These are phyloP conservation scores for Latrodectus geometricus DNA, from an alignment of 1,140 invertebrate species.

Conservation along the genomic window DNA sequence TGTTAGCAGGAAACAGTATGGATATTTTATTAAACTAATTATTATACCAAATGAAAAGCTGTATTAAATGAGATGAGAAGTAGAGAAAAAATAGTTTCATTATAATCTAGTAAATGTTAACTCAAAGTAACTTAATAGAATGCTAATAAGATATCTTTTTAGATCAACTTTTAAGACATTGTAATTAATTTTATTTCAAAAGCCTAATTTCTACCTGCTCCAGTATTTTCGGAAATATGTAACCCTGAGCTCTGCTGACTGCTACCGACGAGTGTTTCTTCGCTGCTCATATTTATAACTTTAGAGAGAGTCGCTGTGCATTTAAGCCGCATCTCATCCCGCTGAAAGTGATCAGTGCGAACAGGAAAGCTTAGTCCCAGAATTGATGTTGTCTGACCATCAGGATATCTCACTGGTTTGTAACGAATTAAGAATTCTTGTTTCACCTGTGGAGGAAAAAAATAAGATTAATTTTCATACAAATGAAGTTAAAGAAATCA, in stretches of 20 bases:
- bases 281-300: conserved; percentile 84
- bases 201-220: conserved; percentile 27
- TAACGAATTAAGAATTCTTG: conserved; percentile 52
- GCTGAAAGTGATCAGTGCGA: conserved; percentile 79
- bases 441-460: conserved; percentile 11
- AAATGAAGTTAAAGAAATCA: no score
- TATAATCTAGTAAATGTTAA: no score
- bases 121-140: no score
- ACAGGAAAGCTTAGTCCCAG: conserved; percentile 80
- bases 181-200: no score
- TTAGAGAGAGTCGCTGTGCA: conserved; percentile 87
- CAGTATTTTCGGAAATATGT: conserved; percentile 58
- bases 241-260: conserved; percentile 63
- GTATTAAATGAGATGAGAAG: no score
- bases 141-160: no score
- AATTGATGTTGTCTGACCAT: conserved; percentile 66
- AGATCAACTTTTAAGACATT: no score
- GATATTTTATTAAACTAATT: no score
- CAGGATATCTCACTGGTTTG: conserved; percentile 30
- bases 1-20: no score
- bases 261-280: conserved; percentile 67
- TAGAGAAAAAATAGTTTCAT: no score
- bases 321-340: conserved; percentile 86
- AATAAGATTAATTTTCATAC: no score
- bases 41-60: no score